Conservation (phyloP, 2,797 vertebrate species). For the Yasuhikotakia modesta region DNA sequence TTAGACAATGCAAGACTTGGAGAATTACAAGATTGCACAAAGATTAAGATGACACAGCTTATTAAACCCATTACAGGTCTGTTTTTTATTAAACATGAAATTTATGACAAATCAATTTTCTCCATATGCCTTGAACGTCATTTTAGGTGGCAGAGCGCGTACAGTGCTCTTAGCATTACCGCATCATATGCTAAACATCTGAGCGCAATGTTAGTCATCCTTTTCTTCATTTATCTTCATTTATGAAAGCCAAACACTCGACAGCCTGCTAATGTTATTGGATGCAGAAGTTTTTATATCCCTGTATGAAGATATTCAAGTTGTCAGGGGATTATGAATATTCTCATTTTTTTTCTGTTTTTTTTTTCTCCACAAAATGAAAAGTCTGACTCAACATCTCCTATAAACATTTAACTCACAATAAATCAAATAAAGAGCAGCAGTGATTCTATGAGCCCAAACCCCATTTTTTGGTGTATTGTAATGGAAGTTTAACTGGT, state of each 20-base stretch:
- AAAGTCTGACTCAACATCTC: conserved; percentile 36
- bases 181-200: conserved; percentile 47
- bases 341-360: conserved; percentile 20
- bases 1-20: not conserved
- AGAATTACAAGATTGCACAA: not conserved
- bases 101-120: conserved; percentile 11
- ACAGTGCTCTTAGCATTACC: not conserved
- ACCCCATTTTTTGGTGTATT: not conserved
- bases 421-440: conserved; percentile 26
- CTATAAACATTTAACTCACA: conserved; percentile 41
- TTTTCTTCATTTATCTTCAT: conserved; percentile 39
- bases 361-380: conserved; percentile 29
- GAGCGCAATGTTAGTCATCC: conserved; percentile 27
- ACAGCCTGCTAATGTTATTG: conserved; percentile 35
- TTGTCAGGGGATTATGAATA: conserved; percentile 9
- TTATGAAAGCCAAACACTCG: conserved; percentile 21
- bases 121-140: not conserved
- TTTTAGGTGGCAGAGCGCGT: not conserved
- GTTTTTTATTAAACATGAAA: conserved; percentile 14
- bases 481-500: not conserved
- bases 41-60: not conserved
- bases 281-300: conserved; percentile 39
- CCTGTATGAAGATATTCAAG: conserved; percentile 16
- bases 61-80: not conserved
- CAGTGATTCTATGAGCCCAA: not conserved